Evolutionary conservation across 2,797 vertebrate species (phyloP).

Genomic region (Erethizon dorsatum): DNA sequence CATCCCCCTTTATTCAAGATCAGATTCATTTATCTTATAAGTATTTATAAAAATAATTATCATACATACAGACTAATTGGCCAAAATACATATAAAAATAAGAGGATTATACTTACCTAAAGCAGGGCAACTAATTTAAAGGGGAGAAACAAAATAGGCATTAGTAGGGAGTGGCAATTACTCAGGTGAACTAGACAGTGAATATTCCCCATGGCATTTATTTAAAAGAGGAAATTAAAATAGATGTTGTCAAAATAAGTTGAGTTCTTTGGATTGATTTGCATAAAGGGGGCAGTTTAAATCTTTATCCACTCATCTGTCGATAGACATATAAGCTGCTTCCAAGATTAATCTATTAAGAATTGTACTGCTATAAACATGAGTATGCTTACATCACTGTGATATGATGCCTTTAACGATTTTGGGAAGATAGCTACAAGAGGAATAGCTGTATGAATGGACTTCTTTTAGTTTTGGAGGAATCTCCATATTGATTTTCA

Average conservation of each 20-base stretch:
- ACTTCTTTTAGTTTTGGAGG: neutral
- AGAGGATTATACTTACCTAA: neutral
- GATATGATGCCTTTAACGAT: neutral
- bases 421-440: neutral
- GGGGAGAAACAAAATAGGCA: neutral
- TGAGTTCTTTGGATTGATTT: neutral
- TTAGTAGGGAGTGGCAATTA: neutral
- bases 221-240: constrained; percentile 50
- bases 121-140: neutral
- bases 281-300: neutral
- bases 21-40: too few species aligned
- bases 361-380: neutral
- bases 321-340: neutral
- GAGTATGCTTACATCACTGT: neutral
- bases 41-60: too few species aligned
- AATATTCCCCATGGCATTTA: neutral
- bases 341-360: neutral
- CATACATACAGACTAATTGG: too few species aligned
- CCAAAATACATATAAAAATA: too few species aligned
- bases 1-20: too few species aligned
- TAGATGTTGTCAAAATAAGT: neutral
- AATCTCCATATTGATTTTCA: neutral
- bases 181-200: neutral
- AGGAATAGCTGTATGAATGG: neutral
- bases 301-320: neutral